Evolutionary conservation across 2,113 vertebrate genomes (phyloP).

Genomic region (cat (Felis catus)): DNA sequence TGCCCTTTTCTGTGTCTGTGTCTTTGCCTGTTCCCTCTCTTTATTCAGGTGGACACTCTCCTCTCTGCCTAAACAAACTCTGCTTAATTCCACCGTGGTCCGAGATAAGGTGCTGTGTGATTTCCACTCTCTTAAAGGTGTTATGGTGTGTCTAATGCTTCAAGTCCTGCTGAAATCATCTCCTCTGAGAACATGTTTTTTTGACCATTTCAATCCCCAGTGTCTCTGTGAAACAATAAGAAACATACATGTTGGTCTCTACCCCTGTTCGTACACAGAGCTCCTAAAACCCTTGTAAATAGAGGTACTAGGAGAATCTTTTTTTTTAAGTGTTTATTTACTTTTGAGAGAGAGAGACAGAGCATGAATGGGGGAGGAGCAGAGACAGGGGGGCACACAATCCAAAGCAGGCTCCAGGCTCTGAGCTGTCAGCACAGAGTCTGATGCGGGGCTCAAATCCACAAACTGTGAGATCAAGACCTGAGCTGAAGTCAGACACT

Average conservation of each 20-base stretch:
- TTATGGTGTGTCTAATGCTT: neutral
- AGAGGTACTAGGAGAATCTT: neutral
- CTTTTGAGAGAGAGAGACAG: no score
- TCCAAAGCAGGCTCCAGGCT: no score
- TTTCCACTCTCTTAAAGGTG: no score
- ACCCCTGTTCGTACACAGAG: neutral
- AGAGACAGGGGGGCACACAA: no score
- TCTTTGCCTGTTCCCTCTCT: neutral
- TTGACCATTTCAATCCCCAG: neutral
- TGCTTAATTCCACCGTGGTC: no score
- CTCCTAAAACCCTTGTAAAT: neutral
- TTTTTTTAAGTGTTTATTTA: no score
- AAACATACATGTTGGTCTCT: neutral
- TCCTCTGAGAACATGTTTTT: neutral
- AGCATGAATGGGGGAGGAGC: no score
- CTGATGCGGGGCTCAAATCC: no score
- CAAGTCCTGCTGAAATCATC: neutral
- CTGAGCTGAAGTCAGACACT: no score
- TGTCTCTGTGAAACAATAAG: neutral
- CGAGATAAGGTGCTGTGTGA: no score
- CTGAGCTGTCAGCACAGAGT: no score
- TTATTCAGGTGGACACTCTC: neutral
- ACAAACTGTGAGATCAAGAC: no score
- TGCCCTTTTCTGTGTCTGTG: fast-evolving
- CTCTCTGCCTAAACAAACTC: neutral